phyloP scores from a whole-genome alignment of 2,113 vertebrate genomes.

The Microtus oregoni region DNA sequence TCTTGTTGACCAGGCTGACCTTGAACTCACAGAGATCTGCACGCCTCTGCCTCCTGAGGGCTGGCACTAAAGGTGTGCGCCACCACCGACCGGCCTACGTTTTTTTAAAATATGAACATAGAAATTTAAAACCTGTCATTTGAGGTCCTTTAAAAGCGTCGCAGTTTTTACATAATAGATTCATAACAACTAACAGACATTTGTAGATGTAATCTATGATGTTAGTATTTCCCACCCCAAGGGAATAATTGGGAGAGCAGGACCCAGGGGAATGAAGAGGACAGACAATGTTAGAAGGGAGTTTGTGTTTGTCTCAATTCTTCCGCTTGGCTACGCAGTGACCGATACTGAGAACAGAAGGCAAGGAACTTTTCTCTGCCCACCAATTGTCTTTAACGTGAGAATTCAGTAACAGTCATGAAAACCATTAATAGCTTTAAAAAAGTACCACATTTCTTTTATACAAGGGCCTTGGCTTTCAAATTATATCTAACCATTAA shows the following conservation, averaged over 20 bases:
- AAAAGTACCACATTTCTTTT: not conserved
- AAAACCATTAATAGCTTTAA: slow-evolving; percentile 5
- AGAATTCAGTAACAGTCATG: not conserved
- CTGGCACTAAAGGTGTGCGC: no score
- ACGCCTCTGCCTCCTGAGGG: no score
- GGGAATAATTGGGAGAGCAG: not conserved
- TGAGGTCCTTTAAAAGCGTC: not conserved
- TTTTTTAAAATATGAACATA: not conserved
- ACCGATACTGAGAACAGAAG: not conserved
- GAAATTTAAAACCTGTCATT: not conserved
- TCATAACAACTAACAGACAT: not conserved
- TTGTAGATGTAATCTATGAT: not conserved
- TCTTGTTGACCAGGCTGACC: no score
- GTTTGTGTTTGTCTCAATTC: not conserved
- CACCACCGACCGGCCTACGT: no score
- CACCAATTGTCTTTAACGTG: not conserved
- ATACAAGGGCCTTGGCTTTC: not conserved
- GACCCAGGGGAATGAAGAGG: not conserved
- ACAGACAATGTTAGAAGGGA: not conserved
- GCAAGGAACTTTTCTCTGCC: not conserved
- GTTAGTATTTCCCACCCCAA: not conserved
- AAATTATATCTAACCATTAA: not conserved
- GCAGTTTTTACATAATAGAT: not conserved
- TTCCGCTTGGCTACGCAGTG: not conserved
- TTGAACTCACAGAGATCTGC: no score